A percentile compares a stretch with the other conserved stretches of the same genome.
These are phyloP conservation scores for Anguilla marmorata DNA, from an alignment of 2,797 vertebrate genomes.

Conservation along the genomic window DNA sequence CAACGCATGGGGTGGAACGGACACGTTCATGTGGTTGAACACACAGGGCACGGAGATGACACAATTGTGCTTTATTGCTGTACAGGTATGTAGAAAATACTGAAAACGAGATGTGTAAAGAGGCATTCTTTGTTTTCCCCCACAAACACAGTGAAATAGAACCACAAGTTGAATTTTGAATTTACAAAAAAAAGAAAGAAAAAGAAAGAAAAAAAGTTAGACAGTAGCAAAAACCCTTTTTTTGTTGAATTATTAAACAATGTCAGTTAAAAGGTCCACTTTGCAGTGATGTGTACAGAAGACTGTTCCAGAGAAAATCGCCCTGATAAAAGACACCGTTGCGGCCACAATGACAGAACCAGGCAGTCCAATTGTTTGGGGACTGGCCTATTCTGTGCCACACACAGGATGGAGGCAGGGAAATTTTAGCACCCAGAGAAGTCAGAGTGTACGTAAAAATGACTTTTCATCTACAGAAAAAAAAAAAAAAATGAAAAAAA, in stretches of 20 bases:
- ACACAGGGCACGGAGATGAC: constrained; percentile 52
- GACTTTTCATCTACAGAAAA: not conserved
- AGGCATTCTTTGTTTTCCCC: constrained; percentile 58
- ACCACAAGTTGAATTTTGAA: constrained; percentile 64
- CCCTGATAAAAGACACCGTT: constrained; percentile 45
- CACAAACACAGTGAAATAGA: constrained; percentile 71
- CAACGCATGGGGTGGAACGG: not conserved
- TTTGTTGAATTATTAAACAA: constrained; percentile 17
- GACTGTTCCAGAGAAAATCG: constrained; percentile 51
- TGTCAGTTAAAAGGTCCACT: constrained; percentile 42
- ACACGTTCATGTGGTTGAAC: not conserved
- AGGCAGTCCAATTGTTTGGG: not conserved
- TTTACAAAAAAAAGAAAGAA: constrained; percentile 64
- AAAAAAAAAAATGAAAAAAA: not conserved
- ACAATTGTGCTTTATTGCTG: constrained; percentile 82
- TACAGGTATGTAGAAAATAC: constrained; percentile 80
- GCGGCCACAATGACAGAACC: constrained; percentile 38
- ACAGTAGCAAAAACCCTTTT: constrained; percentile 12
- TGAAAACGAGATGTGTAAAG: constrained; percentile 72
- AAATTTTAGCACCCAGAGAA: not conserved
- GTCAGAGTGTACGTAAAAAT: not conserved
- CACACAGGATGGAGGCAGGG: not conserved
- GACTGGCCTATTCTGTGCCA: not conserved
- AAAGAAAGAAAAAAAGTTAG: constrained; percentile 14
- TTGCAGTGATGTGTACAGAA: constrained; percentile 51